These are phyloP conservation scores for Nemurella pictetii DNA, from an alignment of 2,888 invertebrate genomes.

Conservation along the genomic window DNA sequence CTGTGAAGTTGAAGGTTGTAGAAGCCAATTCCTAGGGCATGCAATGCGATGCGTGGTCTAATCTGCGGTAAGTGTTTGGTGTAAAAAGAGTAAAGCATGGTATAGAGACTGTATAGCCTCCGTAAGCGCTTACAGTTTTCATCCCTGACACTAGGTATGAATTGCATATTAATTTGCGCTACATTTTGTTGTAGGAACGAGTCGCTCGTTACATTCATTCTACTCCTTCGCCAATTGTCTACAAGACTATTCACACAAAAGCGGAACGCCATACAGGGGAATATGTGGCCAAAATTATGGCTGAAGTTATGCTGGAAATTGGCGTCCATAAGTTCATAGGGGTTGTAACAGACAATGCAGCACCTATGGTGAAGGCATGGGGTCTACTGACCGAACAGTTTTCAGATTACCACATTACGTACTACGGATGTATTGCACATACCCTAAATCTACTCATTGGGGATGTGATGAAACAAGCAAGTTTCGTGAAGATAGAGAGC, in stretches of 20 bases:
- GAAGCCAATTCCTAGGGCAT: not conserved
- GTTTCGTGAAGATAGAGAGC: slow-evolving; percentile 40
- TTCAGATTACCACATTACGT: slow-evolving; percentile 18
- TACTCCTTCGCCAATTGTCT: slow-evolving; percentile 45
- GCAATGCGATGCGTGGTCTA: not conserved
- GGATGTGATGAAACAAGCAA: slow-evolving; percentile 42
- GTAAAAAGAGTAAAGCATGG: not conserved
- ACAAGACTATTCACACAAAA: slow-evolving; percentile 42
- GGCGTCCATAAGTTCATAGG: not conserved
- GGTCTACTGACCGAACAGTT: slow-evolving; percentile 43
- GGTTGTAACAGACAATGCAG: slow-evolving; percentile 43
- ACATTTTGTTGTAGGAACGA: slow-evolving; percentile 39
- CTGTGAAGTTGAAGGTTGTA: not conserved
- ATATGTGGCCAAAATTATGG: slow-evolving; percentile 42
- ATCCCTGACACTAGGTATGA: too few species aligned
- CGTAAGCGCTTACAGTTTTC: too few species aligned
- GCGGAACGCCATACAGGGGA: slow-evolving; percentile 44
- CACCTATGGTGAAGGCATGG: slow-evolving; percentile 44
- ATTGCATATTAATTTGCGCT: too few species aligned
- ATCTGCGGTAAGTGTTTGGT: not conserved
- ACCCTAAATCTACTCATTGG: slow-evolving; percentile 45
- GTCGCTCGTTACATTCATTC: slow-evolving; percentile 45
- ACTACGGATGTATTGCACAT: slow-evolving; percentile 41
- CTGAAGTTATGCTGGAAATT: slow-evolving; percentile 2
- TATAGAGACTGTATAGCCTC: too few species aligned